A percentile compares a stretch with the other conserved stretches of the same genome.
Conservation (phyloP, 2,888 invertebrate genomes). For the Rhingia rostrata region DNA sequence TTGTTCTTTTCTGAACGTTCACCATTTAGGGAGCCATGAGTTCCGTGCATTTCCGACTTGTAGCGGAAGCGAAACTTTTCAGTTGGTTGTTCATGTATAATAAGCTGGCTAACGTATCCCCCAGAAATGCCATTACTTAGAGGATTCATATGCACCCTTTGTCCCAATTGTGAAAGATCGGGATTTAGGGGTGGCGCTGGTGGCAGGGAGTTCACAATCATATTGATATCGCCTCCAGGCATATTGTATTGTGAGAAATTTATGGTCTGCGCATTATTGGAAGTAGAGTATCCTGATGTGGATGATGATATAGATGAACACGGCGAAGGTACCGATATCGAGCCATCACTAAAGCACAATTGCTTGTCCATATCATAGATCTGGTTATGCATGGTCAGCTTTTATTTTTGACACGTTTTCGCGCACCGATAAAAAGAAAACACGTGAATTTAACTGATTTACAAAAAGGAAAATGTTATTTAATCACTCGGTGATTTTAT, state of each 20-base stretch:
- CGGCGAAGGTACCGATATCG: constrained; percentile 56
- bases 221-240: constrained; percentile 36
- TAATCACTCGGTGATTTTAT: neutral
- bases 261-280: constrained; percentile 1
- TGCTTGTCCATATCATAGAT: constrained; percentile 67
- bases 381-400: constrained; percentile 59
- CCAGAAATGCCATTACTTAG: neutral
- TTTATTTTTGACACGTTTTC: neutral
- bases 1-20: constrained; percentile 85
- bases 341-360: constrained; percentile 42
- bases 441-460: constrained; percentile 50
- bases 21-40: constrained; percentile 91
- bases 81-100: constrained; percentile 89
- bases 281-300: constrained; percentile 51
- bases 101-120: constrained; percentile 83
- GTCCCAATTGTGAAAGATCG: constrained; percentile 23
- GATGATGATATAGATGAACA: constrained; percentile 55
- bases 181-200: neutral
- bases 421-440: neutral
- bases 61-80: constrained; percentile 93
- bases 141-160: neutral
- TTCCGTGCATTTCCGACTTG: constrained; percentile 93
- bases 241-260: constrained; percentile 33
- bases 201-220: constrained; percentile 10
- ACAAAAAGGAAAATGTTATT: neutral